phyloP scores from a whole-genome alignment of 1,140 invertebrate species.

The Liolophura sinensis region DNA sequence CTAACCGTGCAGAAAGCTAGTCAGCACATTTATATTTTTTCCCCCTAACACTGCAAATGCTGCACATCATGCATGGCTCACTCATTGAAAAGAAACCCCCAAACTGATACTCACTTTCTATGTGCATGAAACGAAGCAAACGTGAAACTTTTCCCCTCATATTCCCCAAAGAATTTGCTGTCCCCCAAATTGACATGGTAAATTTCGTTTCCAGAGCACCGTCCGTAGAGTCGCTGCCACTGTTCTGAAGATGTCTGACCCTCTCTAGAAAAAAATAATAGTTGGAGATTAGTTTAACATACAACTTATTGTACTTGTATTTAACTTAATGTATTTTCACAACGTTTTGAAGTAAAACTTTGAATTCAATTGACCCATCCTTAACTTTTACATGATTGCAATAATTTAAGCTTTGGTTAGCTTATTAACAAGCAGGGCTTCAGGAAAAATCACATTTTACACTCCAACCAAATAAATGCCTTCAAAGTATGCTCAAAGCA shows the following conservation, averaged over 20 bases:
- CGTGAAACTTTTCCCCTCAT: conserved; percentile 97
- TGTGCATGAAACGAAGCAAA: conserved; percentile 98
- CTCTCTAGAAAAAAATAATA: conserved; percentile 70
- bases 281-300: not conserved
- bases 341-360: too few species aligned
- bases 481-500: too few species aligned
- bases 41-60: too few species aligned
- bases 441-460: too few species aligned
- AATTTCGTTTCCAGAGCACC: conserved; percentile 98
- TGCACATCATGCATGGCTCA: too few species aligned
- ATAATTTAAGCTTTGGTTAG: too few species aligned
- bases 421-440: too few species aligned
- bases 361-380: too few species aligned
- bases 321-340: conserved; percentile 1
- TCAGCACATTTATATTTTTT: too few species aligned
- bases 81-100: too few species aligned
- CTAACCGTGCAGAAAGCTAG: too few species aligned
- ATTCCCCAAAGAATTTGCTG: conserved; percentile 96
- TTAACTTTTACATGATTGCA: too few species aligned
- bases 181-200: conserved; percentile 95
- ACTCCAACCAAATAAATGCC: not conserved
- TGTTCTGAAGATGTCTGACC: conserved; percentile 95
- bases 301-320: not conserved
- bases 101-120: conserved; percentile 76
- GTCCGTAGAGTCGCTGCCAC: conserved; percentile 95